Base-by-base conservation (phyloP, 2,113 vertebrate genomes). In the Polypterus bichir region DNA sequence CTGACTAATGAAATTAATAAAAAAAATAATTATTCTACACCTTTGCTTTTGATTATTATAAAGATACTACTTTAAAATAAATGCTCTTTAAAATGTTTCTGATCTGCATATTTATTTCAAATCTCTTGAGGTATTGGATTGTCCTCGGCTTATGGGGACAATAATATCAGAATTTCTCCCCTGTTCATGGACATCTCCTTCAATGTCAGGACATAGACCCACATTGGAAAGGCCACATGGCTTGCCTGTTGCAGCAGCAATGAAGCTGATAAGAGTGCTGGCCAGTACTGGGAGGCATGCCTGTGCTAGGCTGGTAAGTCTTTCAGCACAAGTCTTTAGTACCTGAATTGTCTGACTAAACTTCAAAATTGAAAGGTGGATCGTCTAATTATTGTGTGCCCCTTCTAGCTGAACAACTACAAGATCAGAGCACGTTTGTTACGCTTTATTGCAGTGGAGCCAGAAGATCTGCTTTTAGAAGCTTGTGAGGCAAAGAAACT, bases 211-310 rank as follows among this genome's bases (percentile, higher is more conserved):
- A 1, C 65, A 65, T 66, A 71, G 73, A 1, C 66, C 81, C 57
- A 64, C 67, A 45, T 71, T 73, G 5, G 73, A 49, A 49, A 88
- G 83, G 62, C 74, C 91, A 10, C 86, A 97, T 0, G 88, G 87
- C 61, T 70, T 92, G 48, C 83, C 94, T 11, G 83, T 89, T 9
- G 77, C 91, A 56, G 60, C 68, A 9, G 90, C 93, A 64, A 84
- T 99, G 90, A 99, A 99, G 74, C 87, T 97, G 1, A 68, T 96
- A 7, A 82, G 94, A 63, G 89, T 96, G n/a, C 73, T 99, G 78
- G 91, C 90, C 8, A 84, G 84, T 3, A 83, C 92, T 62, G 91
- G 94, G 44, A 86, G 91, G 73, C 89, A 92, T 27, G 82, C 79
- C 68, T 82, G 94, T 72, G 91, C 93, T 64, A 87, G 93, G 68